Evolutionary conservation across 2,888 invertebrate genomes (phyloP), one percentile per base, ranked within the genome.

Genomic region (Leucophora obtusa): DNA sequence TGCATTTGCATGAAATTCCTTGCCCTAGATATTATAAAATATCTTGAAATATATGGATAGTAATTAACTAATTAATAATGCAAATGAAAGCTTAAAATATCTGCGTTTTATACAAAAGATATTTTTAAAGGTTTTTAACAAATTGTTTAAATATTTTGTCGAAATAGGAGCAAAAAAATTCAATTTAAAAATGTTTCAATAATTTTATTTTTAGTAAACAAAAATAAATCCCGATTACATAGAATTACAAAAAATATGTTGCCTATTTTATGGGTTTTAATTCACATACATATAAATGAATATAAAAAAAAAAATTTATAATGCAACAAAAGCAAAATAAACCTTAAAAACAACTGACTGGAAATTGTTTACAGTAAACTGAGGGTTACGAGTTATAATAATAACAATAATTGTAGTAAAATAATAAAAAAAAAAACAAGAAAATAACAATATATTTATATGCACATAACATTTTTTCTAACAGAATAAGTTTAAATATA

Each of bases 321-420:
- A 33, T 14, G 18, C 1, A 21, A 7, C 17, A 28, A 21, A 56
- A 28, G n/a, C 7, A 56, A n/a, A 56, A 33, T 21, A 56, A 18
- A 18, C 21, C 15, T 38, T 38, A 24, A 51, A 47, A 51, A 24
- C 33, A 50, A 56, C 28, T 68, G 56, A 28, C 43, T 59, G 38
- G 6, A 59, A 66, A 43, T 74, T 74, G 53, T 66, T 74, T 68
- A 54, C 53, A 53, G 11, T 47, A 47, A 5, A n/a, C 43, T n/a
- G n/a, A 47, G 43, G 43, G 43, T 47, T 47, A 47, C 43, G 28
- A 28, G 28, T 28, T 28, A 9, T 38, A 38, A 38, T 38, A 38
- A 38, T 11, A 38, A 35, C 35, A 38, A 38, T 38, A 38, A 38
- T 38, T 38, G 38, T 11, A 38, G 14, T 6, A 14, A 38, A n/a